phyloP scores from a whole-genome alignment of 2,797 vertebrate genomes.

The Chelon auratus region DNA sequence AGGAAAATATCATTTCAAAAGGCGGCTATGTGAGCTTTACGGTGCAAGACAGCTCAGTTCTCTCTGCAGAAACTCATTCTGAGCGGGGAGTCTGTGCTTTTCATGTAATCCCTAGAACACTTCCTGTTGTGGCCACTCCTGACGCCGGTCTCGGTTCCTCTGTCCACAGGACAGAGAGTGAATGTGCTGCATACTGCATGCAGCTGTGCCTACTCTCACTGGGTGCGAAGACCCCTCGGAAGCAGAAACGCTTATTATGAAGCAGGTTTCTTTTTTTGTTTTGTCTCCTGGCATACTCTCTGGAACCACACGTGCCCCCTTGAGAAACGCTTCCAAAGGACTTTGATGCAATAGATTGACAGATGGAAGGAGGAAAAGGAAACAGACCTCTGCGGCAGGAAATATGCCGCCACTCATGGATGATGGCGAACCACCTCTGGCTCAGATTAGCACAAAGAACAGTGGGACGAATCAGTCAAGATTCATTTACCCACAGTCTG shows the following conservation, averaged over 20 bases:
- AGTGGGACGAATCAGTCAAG: no score
- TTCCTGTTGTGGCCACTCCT: constrained; percentile 65
- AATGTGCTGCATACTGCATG: not conserved
- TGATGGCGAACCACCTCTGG: not conserved
- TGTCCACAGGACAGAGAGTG: constrained; percentile 16
- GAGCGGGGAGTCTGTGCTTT: constrained; percentile 38
- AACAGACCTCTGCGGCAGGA: not conserved
- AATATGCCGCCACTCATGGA: not conserved
- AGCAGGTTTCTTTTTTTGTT: constrained; percentile 3
- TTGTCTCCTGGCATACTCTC: constrained; percentile 20
- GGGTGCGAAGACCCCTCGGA: constrained; percentile 24
- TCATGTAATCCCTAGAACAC: constrained; percentile 44
- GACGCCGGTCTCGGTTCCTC: constrained; percentile 43
- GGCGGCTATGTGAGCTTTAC: constrained; percentile 23
- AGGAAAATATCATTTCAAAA: constrained; percentile 25
- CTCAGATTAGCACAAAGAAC: not conserved
- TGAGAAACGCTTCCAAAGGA: not conserved
- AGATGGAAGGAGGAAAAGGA: not conserved
- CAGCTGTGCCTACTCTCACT: constrained; percentile 4
- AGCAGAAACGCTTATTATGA: constrained; percentile 27
- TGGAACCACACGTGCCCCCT: constrained; percentile 44
- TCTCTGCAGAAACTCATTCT: constrained; percentile 29
- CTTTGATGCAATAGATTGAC: not conserved
- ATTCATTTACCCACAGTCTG: no score
- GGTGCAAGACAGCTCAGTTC: constrained; percentile 8